Evolutionary conservation across 2,888 invertebrate genomes (phyloP).

Genomic region (Polydrusus tereticollis): DNA sequence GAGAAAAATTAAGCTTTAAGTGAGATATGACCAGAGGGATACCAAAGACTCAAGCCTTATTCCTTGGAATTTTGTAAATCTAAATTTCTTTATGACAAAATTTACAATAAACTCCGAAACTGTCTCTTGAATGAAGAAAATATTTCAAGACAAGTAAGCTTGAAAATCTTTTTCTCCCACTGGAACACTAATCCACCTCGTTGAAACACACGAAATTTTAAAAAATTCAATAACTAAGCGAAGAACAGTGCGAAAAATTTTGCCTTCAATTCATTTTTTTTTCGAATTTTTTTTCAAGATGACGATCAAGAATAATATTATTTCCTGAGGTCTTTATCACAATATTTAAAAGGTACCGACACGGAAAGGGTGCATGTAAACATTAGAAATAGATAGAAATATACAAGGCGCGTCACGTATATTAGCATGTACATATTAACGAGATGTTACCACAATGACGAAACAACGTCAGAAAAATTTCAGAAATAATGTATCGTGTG

Average conservation of each 20-base stretch:
- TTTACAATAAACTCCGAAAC: too few species aligned
- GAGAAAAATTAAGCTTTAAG: conserved; percentile 25
- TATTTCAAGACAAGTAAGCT: too few species aligned
- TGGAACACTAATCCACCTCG: neutral
- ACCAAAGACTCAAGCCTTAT: neutral
- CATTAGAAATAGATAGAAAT: conserved; percentile 31
- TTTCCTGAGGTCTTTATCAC: conserved; percentile 69
- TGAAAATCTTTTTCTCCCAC: neutral
- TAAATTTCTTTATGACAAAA: too few species aligned
- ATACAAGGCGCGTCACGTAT: conserved; percentile 7
- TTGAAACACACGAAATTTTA: conserved; percentile 6
- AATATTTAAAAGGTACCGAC: conserved; percentile 58
- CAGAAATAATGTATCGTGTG: too few species aligned
- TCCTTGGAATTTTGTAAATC: too few species aligned
- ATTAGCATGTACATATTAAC: neutral
- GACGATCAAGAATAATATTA: conserved; percentile 61
- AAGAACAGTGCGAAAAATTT: conserved; percentile 35
- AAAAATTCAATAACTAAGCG: conserved; percentile 9
- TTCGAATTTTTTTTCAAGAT: conserved; percentile 48
- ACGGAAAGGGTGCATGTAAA: conserved; percentile 46
- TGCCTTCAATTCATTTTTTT: conserved; percentile 26
- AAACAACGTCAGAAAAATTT: too few species aligned
- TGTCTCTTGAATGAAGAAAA: too few species aligned
- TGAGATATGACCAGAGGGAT: neutral
- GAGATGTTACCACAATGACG: too few species aligned